Evolutionary conservation across 2,113 vertebrate genomes (phyloP).

Genomic region (Eolophus roseicapilla): DNA sequence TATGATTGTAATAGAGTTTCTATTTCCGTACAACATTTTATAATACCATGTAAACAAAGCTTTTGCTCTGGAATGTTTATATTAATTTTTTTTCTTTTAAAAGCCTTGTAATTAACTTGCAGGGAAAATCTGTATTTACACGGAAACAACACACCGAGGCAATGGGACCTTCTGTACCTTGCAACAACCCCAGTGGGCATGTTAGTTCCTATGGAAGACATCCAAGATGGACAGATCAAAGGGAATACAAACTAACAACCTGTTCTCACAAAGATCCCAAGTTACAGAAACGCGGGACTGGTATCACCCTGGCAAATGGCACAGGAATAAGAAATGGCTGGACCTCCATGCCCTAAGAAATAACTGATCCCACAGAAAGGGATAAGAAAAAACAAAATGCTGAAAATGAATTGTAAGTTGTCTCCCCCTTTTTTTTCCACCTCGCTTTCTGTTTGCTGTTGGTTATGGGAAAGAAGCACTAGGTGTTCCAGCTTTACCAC

Average conservation of each 20-base stretch:
- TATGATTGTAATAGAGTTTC: not conserved
- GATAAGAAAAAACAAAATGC: not conserved
- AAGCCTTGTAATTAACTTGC: not conserved
- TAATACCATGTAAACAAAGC: not conserved
- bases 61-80: not conserved
- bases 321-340: not conserved
- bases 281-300: not conserved
- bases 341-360: not conserved
- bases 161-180: not conserved
- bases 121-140: not conserved
- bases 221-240: not conserved
- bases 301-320: not conserved
- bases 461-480: conserved; percentile 5
- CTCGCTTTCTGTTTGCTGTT: conserved; percentile 17
- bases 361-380: not conserved
- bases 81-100: not conserved
- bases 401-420: not conserved
- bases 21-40: not conserved
- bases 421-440: not conserved
- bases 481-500: conserved; percentile 7
- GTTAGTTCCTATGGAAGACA: not conserved
- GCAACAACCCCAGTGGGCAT: not conserved
- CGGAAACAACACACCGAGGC: not conserved
- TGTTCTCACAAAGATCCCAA: not conserved
- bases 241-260: not conserved